These are phyloP conservation scores for Beris chalybata DNA, from an alignment of 2,888 invertebrate genomes.

Conservation along the genomic window DNA sequence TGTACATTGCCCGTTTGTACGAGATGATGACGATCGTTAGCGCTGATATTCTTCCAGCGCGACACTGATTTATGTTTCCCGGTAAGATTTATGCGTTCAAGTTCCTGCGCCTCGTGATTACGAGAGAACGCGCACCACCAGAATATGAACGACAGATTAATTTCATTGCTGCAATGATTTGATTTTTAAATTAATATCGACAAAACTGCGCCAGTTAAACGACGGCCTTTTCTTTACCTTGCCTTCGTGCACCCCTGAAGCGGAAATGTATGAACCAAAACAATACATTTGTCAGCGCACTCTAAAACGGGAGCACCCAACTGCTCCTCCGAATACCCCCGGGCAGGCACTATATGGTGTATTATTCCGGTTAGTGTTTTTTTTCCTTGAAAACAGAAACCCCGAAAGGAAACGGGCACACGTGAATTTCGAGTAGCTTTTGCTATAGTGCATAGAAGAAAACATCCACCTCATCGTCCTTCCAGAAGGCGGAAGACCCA, in stretches of 20 bases:
- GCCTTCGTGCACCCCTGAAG: too few species aligned
- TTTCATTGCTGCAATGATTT: background rate
- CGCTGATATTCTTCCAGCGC: slow-evolving; percentile 31
- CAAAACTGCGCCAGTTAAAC: too few species aligned
- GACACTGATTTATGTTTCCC: slow-evolving; percentile 32
- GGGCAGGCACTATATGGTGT: too few species aligned
- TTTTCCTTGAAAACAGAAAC: slow-evolving; percentile 1
- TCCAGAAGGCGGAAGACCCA: background rate
- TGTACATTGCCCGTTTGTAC: too few species aligned
- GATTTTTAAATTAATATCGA: slow-evolving; percentile 14
- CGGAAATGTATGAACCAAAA: too few species aligned
- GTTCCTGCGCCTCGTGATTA: slow-evolving; percentile 11
- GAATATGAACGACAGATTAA: background rate
- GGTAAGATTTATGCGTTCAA: slow-evolving; percentile 17
- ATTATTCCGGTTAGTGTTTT: background rate
- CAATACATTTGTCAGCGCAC: too few species aligned
- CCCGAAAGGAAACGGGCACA: slow-evolving; percentile 22
- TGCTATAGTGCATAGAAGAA: background rate
- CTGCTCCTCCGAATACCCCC: background rate
- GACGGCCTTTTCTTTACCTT: too few species aligned
- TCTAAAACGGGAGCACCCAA: background rate
- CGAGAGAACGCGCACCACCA: slow-evolving; percentile 3
- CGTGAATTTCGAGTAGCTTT: slow-evolving; percentile 22
- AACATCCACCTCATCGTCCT: background rate
- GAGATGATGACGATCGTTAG: slow-evolving; percentile 29